Base-by-base conservation (phyloP, 37 sponge, comb jelly and placozoan genomes). In the Agelas oroides region DNA sequence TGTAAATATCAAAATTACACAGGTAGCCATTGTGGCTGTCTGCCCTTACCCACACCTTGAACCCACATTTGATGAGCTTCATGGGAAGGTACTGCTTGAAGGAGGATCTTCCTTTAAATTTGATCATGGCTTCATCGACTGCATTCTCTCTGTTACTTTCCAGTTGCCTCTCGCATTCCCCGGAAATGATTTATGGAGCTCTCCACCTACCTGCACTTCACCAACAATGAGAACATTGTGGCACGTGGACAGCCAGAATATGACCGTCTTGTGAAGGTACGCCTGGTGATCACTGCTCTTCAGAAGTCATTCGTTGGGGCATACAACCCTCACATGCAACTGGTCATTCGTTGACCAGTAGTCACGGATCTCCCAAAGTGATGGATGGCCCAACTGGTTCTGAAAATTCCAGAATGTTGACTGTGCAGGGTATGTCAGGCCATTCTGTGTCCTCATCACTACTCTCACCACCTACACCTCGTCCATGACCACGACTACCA, bases 71-170 rank as follows among this genome's bases (percentile, higher is more conserved):
- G 8, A 62, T 41, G 24, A 75, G 84, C 38, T 83, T 83, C 60
- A 59, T 11, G 0, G 75, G 74, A n/a, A 83, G 28, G 32, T 73
- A 83, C 32, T 83, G 84, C 59, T 83, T 83, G n/a, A 83, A 30
- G 53, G 52, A 33, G 6, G 75, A 83, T 11, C 77, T 21, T 11
- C 84, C 84, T n/a, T 72, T 72, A 59, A 82, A 82, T 18, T 35
- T 53, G 13, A 82, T 53, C 83, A 82, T 82, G 21, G 83, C 83
- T 32, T 82, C 83, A 36, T 70, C 83, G 54, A 82, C 59, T 33
- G 37, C 40, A 36, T 41, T 59, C 73, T 82, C 83, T 71, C 75
- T 70, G 27, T 46, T 46, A 46, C 46, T 46, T 46, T 46, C 46
- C 46, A 12, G 46, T 46, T 8, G 46, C 46, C 46, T 46, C 46